phyloP scores from a whole-genome alignment of 2,888 invertebrate species.

The Gandaritis pyraliata region DNA sequence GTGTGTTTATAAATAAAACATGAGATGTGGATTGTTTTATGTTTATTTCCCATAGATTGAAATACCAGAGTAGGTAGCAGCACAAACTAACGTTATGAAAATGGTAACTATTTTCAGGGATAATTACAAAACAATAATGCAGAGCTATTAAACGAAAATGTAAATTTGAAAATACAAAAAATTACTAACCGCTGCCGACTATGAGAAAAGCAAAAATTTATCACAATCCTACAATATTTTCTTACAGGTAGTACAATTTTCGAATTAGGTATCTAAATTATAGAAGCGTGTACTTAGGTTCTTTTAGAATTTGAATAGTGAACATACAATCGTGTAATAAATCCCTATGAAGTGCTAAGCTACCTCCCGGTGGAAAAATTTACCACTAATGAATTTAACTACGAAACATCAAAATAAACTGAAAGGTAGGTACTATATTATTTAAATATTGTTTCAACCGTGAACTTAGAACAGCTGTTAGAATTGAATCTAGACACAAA shows the following conservation, averaged over 20 bases:
- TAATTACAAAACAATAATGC: conserved; percentile 58
- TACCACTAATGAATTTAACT: conserved; percentile 67
- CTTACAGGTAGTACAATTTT: too few species aligned
- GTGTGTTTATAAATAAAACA: conserved; percentile 53
- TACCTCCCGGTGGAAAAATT: conserved; percentile 69
- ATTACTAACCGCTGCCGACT: neutral
- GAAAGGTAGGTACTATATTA: conserved; percentile 7
- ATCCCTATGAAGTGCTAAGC: conserved; percentile 60
- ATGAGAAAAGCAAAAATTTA: neutral
- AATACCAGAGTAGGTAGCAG: conserved; percentile 83
- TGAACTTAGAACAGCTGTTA: neutral
- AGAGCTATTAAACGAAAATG: conserved; percentile 1
- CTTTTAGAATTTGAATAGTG: neutral
- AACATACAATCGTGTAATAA: conserved; percentile 14
- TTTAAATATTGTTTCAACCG: conserved; percentile 9
- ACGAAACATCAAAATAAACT: conserved; percentile 61
- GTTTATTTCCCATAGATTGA: conserved; percentile 80
- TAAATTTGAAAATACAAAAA: conserved; percentile 4
- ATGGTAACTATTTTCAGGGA: conserved; percentile 84
- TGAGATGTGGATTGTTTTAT: conserved; percentile 66
- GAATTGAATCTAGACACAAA: conserved; percentile 55
- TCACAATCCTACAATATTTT: neutral
- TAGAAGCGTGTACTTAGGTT: too few species aligned
- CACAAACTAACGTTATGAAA: conserved; percentile 76
- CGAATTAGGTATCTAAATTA: too few species aligned